These are phyloP conservation scores for Byasa hedistus DNA, from an alignment of 2,888 invertebrate species.

Conservation along the genomic window DNA sequence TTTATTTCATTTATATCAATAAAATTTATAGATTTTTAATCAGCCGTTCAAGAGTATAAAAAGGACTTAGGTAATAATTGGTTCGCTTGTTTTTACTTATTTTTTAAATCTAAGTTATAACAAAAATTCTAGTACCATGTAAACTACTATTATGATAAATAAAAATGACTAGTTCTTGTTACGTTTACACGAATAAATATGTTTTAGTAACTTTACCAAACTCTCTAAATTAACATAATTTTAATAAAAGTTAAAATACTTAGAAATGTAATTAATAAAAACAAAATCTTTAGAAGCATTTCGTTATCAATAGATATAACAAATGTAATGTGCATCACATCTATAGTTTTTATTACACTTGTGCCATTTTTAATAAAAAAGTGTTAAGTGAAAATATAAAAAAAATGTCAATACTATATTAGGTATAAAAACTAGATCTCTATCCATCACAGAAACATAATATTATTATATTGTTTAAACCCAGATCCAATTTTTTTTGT, in stretches of 20 bases:
- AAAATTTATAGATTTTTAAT: neutral
- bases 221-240: neutral
- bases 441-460: too few relatives aligned
- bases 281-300: neutral
- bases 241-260: neutral
- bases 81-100: conserved; percentile 12
- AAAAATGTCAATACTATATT: too few relatives aligned
- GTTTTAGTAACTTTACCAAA: neutral
- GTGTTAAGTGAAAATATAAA: too few relatives aligned
- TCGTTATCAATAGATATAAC: neutral
- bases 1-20: neutral
- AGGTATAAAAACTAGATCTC: too few relatives aligned
- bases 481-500: too few relatives aligned
- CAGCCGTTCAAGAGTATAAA: conserved; percentile 3
- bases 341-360: too few relatives aligned
- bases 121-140: neutral
- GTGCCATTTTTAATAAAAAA: too few relatives aligned
- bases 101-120: conserved; percentile 7
- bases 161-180: neutral
- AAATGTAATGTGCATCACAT: too few relatives aligned
- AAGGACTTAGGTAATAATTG: conserved; percentile 19
- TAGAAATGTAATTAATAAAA: neutral
- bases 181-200: neutral
- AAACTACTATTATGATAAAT: conserved; percentile 1
- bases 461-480: too few relatives aligned